Evolutionary conservation across 2,888 invertebrate species (phyloP), one percentile per base, ranked within the genome.

Genomic region (Tetramorium bicarinatum): DNA sequence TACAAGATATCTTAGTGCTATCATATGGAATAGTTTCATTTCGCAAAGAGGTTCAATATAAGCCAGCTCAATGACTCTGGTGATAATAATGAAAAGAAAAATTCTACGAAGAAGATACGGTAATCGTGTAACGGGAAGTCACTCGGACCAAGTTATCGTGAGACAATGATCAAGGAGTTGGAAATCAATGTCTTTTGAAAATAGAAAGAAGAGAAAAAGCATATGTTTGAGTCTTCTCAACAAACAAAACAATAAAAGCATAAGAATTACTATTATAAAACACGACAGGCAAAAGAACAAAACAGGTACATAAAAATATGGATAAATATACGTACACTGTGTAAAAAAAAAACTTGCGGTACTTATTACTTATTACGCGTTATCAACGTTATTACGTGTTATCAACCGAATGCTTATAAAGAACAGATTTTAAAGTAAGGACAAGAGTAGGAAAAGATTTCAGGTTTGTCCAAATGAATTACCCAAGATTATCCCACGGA

Each of bases 401-500:
- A 62, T 76, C 25, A 52, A 76, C 6, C 15, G 15, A 62, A 62
- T 62, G 13, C 7, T 34, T 8, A 34, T 18, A 25, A 52, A 64
- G 18, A 76, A 75, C 41, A 47, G 61, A 25, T 49, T 64, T 64
- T 15, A 52, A 76, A 38, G 8, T 13, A 7, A 66, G 41, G 8
- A 21, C 15, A 11, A 61, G 11, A 38, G 15, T 21, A n/a, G 13
- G 13, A 52, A 76, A 41, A 38, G 6, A 54, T 44, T 41, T 76
- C 13, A 54, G 8, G 29, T 66, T 74, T 59, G 6, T 0, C 41
- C 54, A 77, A 54, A 77, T 77, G 25, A n/a, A 77, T 29, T 29
- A 29, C 29, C 29, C 29, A 29, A 29, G 29, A 29, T 29, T 25
- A 66, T 54, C n/a, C 15, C 38, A 13, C 4, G 11, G 11, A 41